Evolutionary conservation across 2,888 invertebrate species (phyloP).

Genomic region (Drosophila kokeensis): DNA sequence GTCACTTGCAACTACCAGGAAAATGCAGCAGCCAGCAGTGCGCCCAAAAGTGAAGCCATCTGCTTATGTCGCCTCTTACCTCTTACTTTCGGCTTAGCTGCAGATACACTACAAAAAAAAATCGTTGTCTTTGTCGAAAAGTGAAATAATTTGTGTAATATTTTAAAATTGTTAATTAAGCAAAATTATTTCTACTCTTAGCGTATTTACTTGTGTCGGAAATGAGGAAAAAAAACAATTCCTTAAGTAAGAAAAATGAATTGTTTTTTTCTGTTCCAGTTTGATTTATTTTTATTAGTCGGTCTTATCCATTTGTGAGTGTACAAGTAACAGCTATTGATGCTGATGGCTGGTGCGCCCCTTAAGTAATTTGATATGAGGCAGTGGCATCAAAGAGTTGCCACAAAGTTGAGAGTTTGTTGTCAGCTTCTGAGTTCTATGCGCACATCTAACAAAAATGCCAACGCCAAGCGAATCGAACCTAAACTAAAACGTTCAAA

Average conservation of each 20-base stretch:
- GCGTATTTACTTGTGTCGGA: not conserved
- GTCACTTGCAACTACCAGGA: conserved; percentile 58
- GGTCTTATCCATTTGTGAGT: not conserved
- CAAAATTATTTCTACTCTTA: not conserved
- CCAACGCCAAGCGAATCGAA: conserved; percentile 62
- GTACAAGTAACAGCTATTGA: conserved; percentile 4
- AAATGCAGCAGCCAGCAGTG: conserved; percentile 34
- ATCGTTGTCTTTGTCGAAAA: not conserved
- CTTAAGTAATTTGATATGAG: conserved; percentile 52
- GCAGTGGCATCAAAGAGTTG: conserved; percentile 69
- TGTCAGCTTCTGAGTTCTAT: conserved; percentile 32
- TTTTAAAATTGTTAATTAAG: not conserved
- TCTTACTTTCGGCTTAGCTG: not conserved
- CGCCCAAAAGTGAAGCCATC: conserved; percentile 11
- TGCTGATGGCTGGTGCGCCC: conserved; percentile 21
- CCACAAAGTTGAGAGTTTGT: conserved; percentile 35
- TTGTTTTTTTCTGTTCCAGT: not conserved
- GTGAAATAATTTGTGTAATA: not conserved
- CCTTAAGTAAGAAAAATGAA: not conserved
- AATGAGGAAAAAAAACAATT: too few relatives aligned
- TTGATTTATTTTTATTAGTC: not conserved
- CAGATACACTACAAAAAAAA: not conserved
- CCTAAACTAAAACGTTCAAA: conserved; percentile 17
- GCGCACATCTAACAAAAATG: conserved; percentile 55
- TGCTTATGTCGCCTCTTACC: conserved; percentile 16